These are phyloP conservation scores for Cecidostiba fungosa DNA, from an alignment of 2,888 invertebrate genomes.

Conservation along the genomic window DNA sequence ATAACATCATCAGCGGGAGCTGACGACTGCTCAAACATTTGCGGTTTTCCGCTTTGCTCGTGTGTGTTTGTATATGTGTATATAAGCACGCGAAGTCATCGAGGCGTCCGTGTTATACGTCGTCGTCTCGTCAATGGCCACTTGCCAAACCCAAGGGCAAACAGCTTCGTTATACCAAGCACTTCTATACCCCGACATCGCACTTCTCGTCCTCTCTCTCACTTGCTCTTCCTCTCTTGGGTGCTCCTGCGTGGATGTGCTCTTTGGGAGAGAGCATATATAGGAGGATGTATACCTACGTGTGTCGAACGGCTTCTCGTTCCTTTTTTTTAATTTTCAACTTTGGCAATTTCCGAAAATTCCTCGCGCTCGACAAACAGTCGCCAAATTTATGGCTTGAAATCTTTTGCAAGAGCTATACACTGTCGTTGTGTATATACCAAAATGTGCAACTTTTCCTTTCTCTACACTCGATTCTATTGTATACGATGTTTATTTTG, in stretches of 20 bases:
- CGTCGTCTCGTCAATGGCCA: constrained; percentile 56
- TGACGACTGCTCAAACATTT: constrained; percentile 17
- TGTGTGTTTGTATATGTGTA: neutral
- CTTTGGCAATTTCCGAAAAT: neutral
- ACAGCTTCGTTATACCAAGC: constrained; percentile 35
- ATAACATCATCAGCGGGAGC: neutral
- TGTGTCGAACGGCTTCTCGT: neutral
- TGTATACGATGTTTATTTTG: no score
- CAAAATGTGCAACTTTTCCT: no score
- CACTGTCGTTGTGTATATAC: no score
- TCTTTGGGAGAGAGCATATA: neutral
- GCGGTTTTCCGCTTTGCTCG: neutral
- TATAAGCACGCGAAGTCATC: neutral
- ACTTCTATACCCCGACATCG: neutral
- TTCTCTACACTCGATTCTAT: no score
- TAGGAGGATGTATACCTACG: neutral
- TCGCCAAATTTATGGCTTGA: neutral
- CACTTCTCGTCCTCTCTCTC: neutral
- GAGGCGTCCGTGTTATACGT: neutral
- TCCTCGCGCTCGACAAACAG: neutral
- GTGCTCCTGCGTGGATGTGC: neutral
- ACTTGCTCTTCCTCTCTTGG: neutral
- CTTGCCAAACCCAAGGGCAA: constrained; percentile 62
- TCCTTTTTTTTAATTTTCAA: neutral
- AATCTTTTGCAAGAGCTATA: neutral